A percentile compares a stretch with the other conserved stretches of the same genome.
phyloP scores from a whole-genome alignment of 2,113 vertebrate genomes.

The Syrrhaptes paradoxus region DNA sequence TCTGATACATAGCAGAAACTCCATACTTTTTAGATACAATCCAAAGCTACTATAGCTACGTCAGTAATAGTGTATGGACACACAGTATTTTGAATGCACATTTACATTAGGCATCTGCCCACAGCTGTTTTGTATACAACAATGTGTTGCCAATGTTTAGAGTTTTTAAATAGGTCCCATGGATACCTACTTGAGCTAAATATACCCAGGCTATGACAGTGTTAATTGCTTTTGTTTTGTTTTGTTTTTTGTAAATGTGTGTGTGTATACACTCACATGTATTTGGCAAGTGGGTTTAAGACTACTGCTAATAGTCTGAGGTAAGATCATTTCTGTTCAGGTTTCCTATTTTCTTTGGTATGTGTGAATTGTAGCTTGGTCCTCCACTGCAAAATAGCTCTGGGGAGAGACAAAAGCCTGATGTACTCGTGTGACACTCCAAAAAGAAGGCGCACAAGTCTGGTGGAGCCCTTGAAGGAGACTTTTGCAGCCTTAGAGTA shows the following conservation, averaged over 20 bases:
- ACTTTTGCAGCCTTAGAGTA: neutral
- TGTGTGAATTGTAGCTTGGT: neutral
- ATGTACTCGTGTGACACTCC: rapidly evolving
- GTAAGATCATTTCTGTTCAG: neutral
- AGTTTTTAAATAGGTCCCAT: neutral
- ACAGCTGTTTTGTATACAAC: neutral
- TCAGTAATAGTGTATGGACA: slow-evolving; percentile 30
- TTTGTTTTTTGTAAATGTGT: neutral
- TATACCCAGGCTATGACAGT: neutral
- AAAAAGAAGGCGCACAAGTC: rapidly evolving
- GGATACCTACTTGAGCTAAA: neutral
- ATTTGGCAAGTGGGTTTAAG: neutral
- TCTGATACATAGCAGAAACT: slow-evolving; percentile 59
- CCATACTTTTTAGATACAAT: slow-evolving; percentile 44
- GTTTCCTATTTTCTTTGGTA: neutral
- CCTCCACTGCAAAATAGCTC: neutral
- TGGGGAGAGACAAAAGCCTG: neutral
- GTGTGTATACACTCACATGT: too few relatives aligned
- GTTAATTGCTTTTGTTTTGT: neutral
- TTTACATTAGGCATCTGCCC: neutral
- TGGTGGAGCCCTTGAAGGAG: neutral
- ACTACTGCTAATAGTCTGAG: neutral
- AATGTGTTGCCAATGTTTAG: neutral
- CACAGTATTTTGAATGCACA: slow-evolving; percentile 47
- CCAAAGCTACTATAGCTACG: slow-evolving; percentile 24